Base-by-base conservation (phyloP, 2,888 invertebrate genomes). In the Sericinus montela region DNA sequence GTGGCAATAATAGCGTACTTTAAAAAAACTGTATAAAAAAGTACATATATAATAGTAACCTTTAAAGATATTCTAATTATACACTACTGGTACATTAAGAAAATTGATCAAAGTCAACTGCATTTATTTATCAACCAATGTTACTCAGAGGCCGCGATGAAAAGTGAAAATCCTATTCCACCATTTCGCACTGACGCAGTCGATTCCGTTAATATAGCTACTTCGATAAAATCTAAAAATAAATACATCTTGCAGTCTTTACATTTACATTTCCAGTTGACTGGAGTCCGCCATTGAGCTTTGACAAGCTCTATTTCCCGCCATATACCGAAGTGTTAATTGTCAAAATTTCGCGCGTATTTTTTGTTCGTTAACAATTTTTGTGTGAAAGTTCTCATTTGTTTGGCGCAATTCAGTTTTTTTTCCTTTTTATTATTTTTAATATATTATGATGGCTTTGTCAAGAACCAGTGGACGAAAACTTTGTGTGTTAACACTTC, bases 61-160 rank as follows among this genome's bases (percentile, higher is more conserved):
- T n/a, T n/a, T n/a, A n/a, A n/a, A n/a, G n/a, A n/a, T n/a, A n/a
- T n/a, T n/a, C n/a, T n/a, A n/a, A n/a, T n/a, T n/a, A n/a, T n/a
- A n/a, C n/a, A n/a, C n/a, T n/a, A n/a, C n/a, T n/a, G n/a, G n/a
- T n/a, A n/a, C n/a, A n/a, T n/a, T n/a, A n/a, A 11, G 42, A 37
- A 37, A 28, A 37, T 42, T 16, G 34, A 49, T 44, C 39, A 48
- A 44, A 49, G 8, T 32, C 34, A 28, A 16, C 15, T 5, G 19
- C 23, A 44, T 11, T 28, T n/a, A 28, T 39, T 13, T 39, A 28
- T 49, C 39, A 39, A 49, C 44, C 43, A 19, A 11, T 47, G 35
- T 42, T 37, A 46, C 25, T 43, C 23, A 8, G 29, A 36, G 28
- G 13, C 65, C 65, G 32, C 73, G 92, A 37, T 49, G 37, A 43